Base-by-base conservation (phyloP, 1,140 invertebrate species). In the Camponotus pennsylvanicus region DNA sequence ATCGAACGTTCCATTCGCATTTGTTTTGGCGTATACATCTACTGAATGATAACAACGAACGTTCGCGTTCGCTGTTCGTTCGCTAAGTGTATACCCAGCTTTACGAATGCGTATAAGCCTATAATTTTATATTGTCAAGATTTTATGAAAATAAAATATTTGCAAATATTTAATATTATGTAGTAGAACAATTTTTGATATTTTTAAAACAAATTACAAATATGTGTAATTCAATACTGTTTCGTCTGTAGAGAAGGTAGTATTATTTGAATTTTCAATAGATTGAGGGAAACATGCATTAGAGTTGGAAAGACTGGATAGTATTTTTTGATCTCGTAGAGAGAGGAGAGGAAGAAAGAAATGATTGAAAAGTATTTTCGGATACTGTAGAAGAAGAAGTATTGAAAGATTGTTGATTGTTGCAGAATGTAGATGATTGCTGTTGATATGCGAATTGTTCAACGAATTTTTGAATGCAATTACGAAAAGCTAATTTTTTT, bases 401-500 rank as follows among this genome's bases (percentile, higher is more conserved):
- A 9, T 61, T 7, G 11, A 61, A 61, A 61, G 9, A 61, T 27
- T 27, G 27, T 61, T 32, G 21, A 11, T 61, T 61, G 59, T 61
- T 61, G 21, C 21, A 61, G 8, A 61, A 3, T 61, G 21, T 61
- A 61, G 27, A 61, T 61, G 59, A 61, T 61, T 61, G 59, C 27
- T 61, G 21, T 8, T 61, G 27, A 61, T 61, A 61, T 61, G 59
- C 59, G 21, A 61, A 61, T 27, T 61, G 7, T 27, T 61, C n/a
- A 61, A 61, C 59, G 3, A 61, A 4, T 61, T 61, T 61, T 21
- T 61, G 59, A 61, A 61, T 21, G 59, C 59, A 61, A 61, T 61
- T 61, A 27, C 59, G 59, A 61, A 61, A 61, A 27, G n/a, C 21
- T 61, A 61, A 61, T 27, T 61, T 32, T 61, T 61, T 61, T 21